A percentile compares a stretch with the other conserved stretches of the same genome.
These are phyloP conservation scores for Synanthedon andrenaeformis DNA, from an alignment of 2,888 invertebrate species.

Conservation along the genomic window DNA sequence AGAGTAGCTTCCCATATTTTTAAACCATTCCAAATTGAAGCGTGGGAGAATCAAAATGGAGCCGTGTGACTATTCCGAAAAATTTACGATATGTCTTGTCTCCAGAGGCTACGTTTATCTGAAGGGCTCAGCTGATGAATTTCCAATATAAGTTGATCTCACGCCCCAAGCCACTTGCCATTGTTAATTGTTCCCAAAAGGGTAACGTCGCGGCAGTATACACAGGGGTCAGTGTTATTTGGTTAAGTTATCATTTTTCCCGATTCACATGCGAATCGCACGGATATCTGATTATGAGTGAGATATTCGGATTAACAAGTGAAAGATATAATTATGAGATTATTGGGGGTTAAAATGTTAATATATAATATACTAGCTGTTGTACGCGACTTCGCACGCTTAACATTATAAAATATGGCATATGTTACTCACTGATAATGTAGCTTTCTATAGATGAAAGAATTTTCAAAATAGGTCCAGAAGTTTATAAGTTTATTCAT, in stretches of 20 bases:
- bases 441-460: too few species aligned
- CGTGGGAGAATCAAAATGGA: conserved; percentile 40
- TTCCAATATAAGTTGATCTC: conserved; percentile 18
- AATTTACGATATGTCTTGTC: conserved; percentile 42
- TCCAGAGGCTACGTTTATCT: conserved; percentile 35
- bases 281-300: conserved; percentile 40
- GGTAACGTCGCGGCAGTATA: neutral
- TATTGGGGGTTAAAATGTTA: conserved; percentile 20
- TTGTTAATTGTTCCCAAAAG: neutral
- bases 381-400: too few species aligned
- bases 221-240: neutral
- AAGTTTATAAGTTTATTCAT: too few species aligned
- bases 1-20: too few species aligned
- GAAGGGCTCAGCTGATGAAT: conserved; percentile 14
- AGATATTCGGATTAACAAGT: conserved; percentile 25
- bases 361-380: too few species aligned
- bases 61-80: conserved; percentile 43
- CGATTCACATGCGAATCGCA: conserved; percentile 28
- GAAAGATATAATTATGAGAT: conserved; percentile 29
- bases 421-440: too few species aligned
- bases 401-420: too few species aligned
- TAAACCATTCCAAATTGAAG: conserved; percentile 4
- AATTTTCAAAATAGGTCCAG: too few species aligned
- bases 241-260: neutral
- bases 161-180: conserved; percentile 5